Conservation (phyloP, 2,888 invertebrate genomes). For the Tetragonisca angustula region DNA sequence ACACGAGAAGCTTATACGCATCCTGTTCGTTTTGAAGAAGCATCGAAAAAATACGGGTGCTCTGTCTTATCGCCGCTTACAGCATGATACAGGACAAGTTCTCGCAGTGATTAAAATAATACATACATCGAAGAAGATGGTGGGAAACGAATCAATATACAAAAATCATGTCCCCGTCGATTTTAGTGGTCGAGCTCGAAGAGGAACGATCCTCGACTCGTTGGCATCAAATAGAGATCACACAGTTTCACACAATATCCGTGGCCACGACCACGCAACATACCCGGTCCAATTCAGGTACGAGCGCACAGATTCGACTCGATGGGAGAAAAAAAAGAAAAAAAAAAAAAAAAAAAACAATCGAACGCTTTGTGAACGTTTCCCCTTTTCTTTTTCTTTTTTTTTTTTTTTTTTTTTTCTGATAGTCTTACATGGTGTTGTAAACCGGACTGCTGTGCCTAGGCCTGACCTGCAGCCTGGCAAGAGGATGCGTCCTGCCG, state of each 20-base stretch:
- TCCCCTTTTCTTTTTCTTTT: not conserved
- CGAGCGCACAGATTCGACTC: conserved; percentile 48
- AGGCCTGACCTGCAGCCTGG: conserved; percentile 92
- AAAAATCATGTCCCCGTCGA: conserved; percentile 53
- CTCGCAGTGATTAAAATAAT: conserved; percentile 30
- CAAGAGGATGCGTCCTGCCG: conserved; percentile 96
- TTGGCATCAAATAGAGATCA: conserved; percentile 75
- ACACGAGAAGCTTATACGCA: not conserved
- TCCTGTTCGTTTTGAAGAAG: not conserved
- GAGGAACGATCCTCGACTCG: conserved; percentile 61
- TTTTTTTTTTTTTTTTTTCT: not conserved
- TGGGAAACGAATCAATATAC: conserved; percentile 48
- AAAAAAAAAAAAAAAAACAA: not conserved
- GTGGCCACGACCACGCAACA: conserved; percentile 58
- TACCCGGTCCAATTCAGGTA: conserved; percentile 62
- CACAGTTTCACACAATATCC: conserved; percentile 62
- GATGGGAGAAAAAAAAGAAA: conserved; percentile 2
- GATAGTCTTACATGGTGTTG: conserved; percentile 91
- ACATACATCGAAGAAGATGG: conserved; percentile 45
- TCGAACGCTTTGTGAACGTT: not conserved
- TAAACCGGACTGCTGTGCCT: conserved; percentile 93
- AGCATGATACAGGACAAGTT: conserved; percentile 19
- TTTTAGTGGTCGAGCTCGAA: conserved; percentile 49
- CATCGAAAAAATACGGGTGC: conserved; percentile 34
- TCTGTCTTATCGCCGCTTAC: conserved; percentile 36